Evolutionary conservation across 2,888 invertebrate species (phyloP), one percentile per base, ranked within the genome.

Genomic region (Cinara cedri): DNA sequence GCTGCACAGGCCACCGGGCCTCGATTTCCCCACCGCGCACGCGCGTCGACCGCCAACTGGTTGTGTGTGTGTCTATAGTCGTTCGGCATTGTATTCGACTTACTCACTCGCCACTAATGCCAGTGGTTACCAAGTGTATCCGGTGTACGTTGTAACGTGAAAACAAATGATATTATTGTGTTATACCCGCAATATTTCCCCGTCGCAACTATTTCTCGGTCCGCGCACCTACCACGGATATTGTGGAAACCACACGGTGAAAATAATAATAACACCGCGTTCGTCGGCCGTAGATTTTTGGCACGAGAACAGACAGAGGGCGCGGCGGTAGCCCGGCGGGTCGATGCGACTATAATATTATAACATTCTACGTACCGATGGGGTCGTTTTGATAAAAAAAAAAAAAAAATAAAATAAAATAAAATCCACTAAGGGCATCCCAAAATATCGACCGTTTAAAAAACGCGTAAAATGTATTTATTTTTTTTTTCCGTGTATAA

Each of bases 1-100:
- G 75, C 75, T 66, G 72, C 49, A 16, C 44, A 16, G n/a, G 44
- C 66, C 75, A 66, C 75, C 75, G 65, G 75, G 75, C 75, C 65
- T 65, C 42, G 54, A 42, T 75, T 75, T 55, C 75, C 63, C 54
- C 44, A 55, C 65, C 21, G 75, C 75, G 75, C 75, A 66, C 44
- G 75, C 75, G 75, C 75, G 24, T 44, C 51, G 24, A 21, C 24
- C 26, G 49, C 42, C 75, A 75, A 75, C 75, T 75, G 75, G 75
- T 75, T 75, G 62, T 62, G 34, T 46, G 44, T 65, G 34, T 62
- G 74, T 63, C 54, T 51, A n/a, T n/a, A n/a, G n/a, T 34, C 6
- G 34, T 34, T 34, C 34, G 34, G 42, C 75, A 75, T 75, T 75
- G 75, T 75, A 75, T 75, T 75, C 55, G 55, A 65, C 63, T 75